Base-by-base conservation (phyloP, 2,797 vertebrate species). In the Alectoris magna region DNA sequence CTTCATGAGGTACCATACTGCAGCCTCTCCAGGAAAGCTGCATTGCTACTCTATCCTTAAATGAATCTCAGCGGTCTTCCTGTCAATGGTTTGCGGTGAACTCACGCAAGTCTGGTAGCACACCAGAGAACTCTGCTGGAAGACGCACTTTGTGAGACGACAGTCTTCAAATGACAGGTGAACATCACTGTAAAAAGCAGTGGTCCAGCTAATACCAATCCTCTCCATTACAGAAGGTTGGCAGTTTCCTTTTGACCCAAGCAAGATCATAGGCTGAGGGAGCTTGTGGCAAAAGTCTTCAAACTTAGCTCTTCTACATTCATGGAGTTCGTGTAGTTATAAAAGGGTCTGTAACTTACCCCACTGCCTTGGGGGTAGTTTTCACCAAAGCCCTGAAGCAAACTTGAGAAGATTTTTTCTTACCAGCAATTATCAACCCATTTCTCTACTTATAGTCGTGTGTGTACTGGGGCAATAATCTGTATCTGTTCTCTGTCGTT, bases 291-390 rank as follows among this genome's bases (percentile, higher is more conserved):
- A 59, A 48, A 38, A 31, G 44, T 36, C 24, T 80, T 73, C n/a
- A 10, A 34, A 36, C 12, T 76, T 4, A 23, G 27, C 21, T 73
- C 11, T 70, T 76, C 9, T 0, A 3, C 0, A 0, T 38, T 5
- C 5, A 8, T 78, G n/a, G n/a, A 18, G 9, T 75, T 86, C 31
- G 10, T 27, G 49, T 19, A 36, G 7, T 21, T n/a, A 43, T 31
- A 41, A 84, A 22, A 73, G 9, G 4, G 1, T 44, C 51, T 12
- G 3, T 69, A 73, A 56, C 2, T 49, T 53, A 19, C 4, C 4
- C 12, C 44, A 16, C 43, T 70, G 21, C 21, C 15, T 67, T 56
- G 9, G 3, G 63, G 12, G 26, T 73, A 77, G 23, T 12, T 78
- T 84, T 63, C 26, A 24, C 11, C 12, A 27, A 39, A 91, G 58